Evolutionary conservation across 2,113 vertebrate species (phyloP), one percentile per base, ranked within the genome.

Genomic region (Ictalurus punctatus): DNA sequence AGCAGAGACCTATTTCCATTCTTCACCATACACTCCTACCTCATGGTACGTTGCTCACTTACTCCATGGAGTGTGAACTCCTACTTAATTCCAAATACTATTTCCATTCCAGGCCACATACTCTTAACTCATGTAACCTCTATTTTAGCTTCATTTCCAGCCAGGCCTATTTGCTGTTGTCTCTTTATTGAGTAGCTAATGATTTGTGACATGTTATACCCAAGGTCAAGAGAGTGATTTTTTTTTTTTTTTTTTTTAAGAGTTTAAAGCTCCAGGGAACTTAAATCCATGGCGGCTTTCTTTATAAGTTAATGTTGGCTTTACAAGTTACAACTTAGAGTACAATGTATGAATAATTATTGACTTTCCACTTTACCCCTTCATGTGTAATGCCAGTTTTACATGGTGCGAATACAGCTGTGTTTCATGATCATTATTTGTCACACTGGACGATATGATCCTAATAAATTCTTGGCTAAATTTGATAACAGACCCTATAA

Each of bases 101-200:
- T 76, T 88, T 78, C 87, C 69, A 74, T 88, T 84, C 73, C 48
- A 69, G 88, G 76, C 61, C 59, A 84, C 71, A 30, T 74, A 10
- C 59, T 52, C 30, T 27, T 85, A 74, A 52, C 54, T 89, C 25
- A 23, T 34, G 12, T 34, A 78, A 79, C 83, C 81, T 79, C 73
- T 37, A 76, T 65, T 61, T 58, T 78, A 61, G 56, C 73, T 78
- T 16, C 37, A 21, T 59, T 59, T 86, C 58, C 67, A 71, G 7
- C 48, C 84, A 30, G 84, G 19, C 27, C 81, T 83, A 44, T 83
- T 83, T 87, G 37, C 58, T 54, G 59, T 87, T 79, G 34, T 78
- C 19, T 87, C 74, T 80, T 48, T 63, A 52, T 63, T 78, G 16
- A 52, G 58, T 80, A 56, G 84, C 67, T 71, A 54, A 85, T 71